Evolutionary conservation across 2,113 vertebrate genomes (phyloP).

Genomic region (Lycaon pictus): DNA sequence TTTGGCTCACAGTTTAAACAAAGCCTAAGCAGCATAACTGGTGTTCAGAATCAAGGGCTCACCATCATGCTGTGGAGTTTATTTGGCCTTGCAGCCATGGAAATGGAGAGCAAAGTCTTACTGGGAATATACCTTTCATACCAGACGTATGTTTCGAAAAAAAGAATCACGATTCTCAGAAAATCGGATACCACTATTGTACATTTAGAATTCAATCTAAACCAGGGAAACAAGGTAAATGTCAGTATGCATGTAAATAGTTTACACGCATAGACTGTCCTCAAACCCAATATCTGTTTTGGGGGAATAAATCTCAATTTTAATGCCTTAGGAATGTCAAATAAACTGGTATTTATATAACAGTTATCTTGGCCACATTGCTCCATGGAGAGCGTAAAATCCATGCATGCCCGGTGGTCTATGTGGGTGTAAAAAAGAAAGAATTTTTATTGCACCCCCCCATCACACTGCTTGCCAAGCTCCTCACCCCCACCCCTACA

Average conservation of each 20-base stretch:
- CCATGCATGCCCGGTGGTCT: not conserved
- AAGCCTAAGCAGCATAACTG: not conserved
- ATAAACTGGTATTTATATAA: not conserved
- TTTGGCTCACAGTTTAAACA: not conserved
- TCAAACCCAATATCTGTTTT: not conserved
- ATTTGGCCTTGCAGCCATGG: not conserved
- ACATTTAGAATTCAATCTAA: not conserved
- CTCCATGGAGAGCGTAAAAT: not conserved
- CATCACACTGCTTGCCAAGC: not conserved
- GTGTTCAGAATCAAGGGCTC: not conserved
- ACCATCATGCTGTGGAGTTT: rapidly evolving
- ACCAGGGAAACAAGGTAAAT: not conserved
- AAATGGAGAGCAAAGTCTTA: not conserved
- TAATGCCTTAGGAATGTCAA: not conserved
- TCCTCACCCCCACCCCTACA: rapidly evolving
- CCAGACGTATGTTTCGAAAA: not conserved
- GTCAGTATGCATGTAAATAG: too few species aligned
- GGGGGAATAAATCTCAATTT: not conserved
- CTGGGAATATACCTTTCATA: not conserved
- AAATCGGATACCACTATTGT: not conserved
- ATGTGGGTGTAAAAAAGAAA: not conserved
- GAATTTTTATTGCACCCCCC: not conserved
- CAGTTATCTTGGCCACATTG: not conserved
- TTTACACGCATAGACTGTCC: not conserved
- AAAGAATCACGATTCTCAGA: not conserved